Base-by-base conservation (phyloP, 1,140 invertebrate species). In the Nomia melanderi region DNA sequence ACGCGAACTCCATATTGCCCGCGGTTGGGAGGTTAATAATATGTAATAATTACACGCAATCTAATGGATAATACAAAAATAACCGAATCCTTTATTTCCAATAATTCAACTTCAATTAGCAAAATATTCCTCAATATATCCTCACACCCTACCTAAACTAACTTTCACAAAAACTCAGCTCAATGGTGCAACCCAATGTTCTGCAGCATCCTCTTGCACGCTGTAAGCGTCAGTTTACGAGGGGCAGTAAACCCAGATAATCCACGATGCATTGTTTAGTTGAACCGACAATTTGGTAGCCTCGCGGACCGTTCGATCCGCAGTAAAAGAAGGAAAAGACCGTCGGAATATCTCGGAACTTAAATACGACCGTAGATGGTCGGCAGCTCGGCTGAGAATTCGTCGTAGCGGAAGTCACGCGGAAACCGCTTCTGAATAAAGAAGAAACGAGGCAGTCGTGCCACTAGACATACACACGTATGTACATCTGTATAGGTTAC, bases 391-490 rank as follows among this genome's bases (percentile, higher is more conserved):
- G 20, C 14, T 14, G n/a, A 39, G 59, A n/a, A n/a, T 36, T 9
- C 57, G 23, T 2, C 31, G 33, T 1, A 6, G 25, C 62, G 60
- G 53, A 56, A 57, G 27, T 62, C n/a, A 6, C 53, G 53, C 53
- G 53, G n/a, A 47, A 66, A 57, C 60, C 39, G 64, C 33, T 67
- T 54, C 2, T 36, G 50, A 67, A 67, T 31, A 67, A 57, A 47
- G 25, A 36, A 74, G 14, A 0, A 1, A 53, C 23, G 25, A 23
- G 8, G 1, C 7, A 1, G n/a, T 11, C 5, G 11, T 6, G 9
- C 6, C 23, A n/a, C 33, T 23, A 33, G 57, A 50, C 53, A 2
- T 33, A 17, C 36, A 39, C 36, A 12, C n/a, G 47, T 39, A n/a
- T 12, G 36, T 0, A 12, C 6, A 12, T 1, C 31, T 33, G 23